Evolutionary conservation across 2,888 invertebrate species (phyloP), one percentile per base, ranked within the genome.

Genomic region (Drosophila demipolita): DNA sequence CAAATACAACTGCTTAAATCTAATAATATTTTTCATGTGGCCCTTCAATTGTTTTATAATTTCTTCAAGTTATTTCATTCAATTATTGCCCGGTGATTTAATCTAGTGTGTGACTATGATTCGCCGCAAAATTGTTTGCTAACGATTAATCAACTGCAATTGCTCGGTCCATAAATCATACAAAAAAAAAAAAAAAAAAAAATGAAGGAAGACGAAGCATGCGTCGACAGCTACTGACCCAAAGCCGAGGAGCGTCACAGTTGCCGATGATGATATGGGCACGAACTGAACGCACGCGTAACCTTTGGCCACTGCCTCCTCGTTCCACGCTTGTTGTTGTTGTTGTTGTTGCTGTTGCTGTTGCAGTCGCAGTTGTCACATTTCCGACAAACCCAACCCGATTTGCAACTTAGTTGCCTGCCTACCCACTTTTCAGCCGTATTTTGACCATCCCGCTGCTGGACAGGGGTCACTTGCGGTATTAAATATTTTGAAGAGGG

Each of bases 381-480:
- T 75, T 60, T 63, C 60, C 45, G 45, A 45, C 45, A 45, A 15
- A 29, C 8, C 53, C 78, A 77, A 89, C 82, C 80, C 86, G 91
- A 87, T 90, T 88, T 82, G 73, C 80, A 77, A 82, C 89, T 82
- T 75, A 84, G 67, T 49, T 20, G 45, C 59, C 48, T 55, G 40
- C 78, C 70, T 68, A 65, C 74, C 74, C 82, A 72, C 66, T 58
- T 64, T 74, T 57, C 65, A 54, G 45, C 23, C 32, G 33, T 78
- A 82, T 80, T 82, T 82, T 80, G 80, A 75, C 71, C 82, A 68
- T 49, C 26, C 8, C n/a, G 53, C 61, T 70, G 77, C 64, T 75
- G 91, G 90, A 83, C 92, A 91, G 91, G 91, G 91, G 92, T 91
- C 91, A 91, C 82, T 87, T 91, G 92, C 79, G 91, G 92, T 92